phyloP scores from a whole-genome alignment of 2,888 invertebrate genomes.

The Luperina nickerlii region DNA sequence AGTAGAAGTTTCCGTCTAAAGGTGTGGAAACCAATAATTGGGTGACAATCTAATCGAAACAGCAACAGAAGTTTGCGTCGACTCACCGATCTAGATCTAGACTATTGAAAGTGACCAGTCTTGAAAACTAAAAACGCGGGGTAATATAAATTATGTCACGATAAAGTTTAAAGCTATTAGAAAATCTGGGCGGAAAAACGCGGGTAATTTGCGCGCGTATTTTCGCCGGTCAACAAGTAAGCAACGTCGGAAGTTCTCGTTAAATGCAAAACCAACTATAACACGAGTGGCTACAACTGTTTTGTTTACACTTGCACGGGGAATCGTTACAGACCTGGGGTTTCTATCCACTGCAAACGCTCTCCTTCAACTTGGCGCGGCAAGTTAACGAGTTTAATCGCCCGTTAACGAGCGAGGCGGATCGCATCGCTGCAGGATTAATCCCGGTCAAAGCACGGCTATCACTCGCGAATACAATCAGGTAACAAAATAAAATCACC shows the following conservation, averaged over 20 bases:
- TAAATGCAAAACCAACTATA: not conserved
- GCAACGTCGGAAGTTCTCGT: not conserved
- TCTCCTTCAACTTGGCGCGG: not conserved
- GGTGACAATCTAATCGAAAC: not conserved
- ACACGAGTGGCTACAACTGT: not conserved
- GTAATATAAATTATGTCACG: not conserved
- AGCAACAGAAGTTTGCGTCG: not conserved
- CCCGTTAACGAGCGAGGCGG: slow-evolving; percentile 59
- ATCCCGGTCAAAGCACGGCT: not conserved
- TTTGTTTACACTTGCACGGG: slow-evolving; percentile 3
- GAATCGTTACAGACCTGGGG: not conserved
- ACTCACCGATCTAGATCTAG: not conserved
- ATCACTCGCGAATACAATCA: not conserved
- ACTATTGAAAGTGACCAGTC: not conserved
- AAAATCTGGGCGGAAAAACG: not conserved
- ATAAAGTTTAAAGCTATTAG: not conserved
- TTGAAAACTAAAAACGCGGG: not conserved
- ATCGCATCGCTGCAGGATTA: slow-evolving; percentile 26
- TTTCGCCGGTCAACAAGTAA: not conserved
- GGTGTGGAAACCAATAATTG: not conserved
- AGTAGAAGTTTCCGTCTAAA: not conserved
- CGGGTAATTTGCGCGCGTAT: not conserved
- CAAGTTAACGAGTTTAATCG: slow-evolving; percentile 66
- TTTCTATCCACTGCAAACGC: slow-evolving; percentile 19
- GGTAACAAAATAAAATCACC: not conserved